Evolutionary conservation across 2,888 invertebrate species (phyloP).

Genomic region (Phoronis australis): DNA sequence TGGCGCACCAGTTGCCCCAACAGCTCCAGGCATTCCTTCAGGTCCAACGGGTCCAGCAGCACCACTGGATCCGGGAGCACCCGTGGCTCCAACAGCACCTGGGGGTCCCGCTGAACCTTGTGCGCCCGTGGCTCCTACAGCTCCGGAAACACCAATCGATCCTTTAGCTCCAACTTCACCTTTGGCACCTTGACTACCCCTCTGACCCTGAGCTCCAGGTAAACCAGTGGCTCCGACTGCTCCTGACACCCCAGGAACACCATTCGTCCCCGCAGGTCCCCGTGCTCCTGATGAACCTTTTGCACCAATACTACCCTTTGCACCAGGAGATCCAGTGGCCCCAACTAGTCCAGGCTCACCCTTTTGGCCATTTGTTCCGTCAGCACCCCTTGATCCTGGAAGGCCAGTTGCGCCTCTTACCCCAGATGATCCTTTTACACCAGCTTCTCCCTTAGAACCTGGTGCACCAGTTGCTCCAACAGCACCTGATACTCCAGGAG

Average conservation of each 20-base stretch:
- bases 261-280: neutral
- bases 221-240: neutral
- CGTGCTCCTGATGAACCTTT: neutral
- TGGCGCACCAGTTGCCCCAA: neutral
- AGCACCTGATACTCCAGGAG: conserved; percentile 1
- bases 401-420: conserved; percentile 6
- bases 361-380: conserved; percentile 3
- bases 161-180: neutral
- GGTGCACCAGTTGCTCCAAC: conserved; percentile 1
- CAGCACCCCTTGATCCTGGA: conserved; percentile 5
- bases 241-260: neutral
- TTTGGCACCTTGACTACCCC: neutral
- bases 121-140: neutral
- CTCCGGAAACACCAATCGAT: neutral
- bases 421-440: conserved; percentile 11
- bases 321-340: conserved; percentile 5
- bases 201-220: neutral
- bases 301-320: neutral
- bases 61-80: neutral
- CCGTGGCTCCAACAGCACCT: neutral
- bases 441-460: conserved; percentile 10
- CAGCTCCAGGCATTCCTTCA: neutral
- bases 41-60: neutral
- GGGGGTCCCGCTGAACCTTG: neutral
- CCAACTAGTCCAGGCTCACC: conserved; percentile 7